Evolutionary conservation across 2,888 invertebrate species (phyloP), one percentile per base, ranked within the genome.

Genomic region (Tachina grossa): DNA sequence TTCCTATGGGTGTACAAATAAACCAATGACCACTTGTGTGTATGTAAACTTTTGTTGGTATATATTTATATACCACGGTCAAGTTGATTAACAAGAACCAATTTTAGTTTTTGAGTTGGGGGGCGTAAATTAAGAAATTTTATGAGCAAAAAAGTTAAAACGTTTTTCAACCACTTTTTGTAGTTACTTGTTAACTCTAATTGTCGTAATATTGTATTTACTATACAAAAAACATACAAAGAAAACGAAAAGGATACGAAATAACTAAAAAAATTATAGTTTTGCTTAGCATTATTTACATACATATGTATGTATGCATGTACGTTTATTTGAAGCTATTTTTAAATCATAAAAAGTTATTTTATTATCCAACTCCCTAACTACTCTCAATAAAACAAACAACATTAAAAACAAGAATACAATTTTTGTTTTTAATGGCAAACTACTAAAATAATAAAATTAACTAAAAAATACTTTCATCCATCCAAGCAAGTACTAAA

Each of bases 41-140:
- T 45, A 19, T 41, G 31, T 31, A 31, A 31, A 31, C 31, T 31
- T 31, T 6, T 31, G 31, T 31, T 31, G 5, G 31, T 31, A 31
- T 31, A 31, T 31, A 31, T 31, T 31, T 31, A 76, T 55, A 53
- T 43, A 31, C 43, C 45, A 75, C 22, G 45, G 63, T 69, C 63
- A 71, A 63, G 76, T 76, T 76, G 65, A 77, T 66, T 77, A 72
- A 72, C 53, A 82, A 71, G 69, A 82, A 76, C 75, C 55, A 71
- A 41, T 75, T 43, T 31, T 31, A 31, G 31, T 31, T 69, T 61
- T 31, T 22, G 45, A 47, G 75, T 45, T 55, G 63, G 59, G 75
- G 75, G 61, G 49, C 47, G 75, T 76, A 76, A 69, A 82, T 82
- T 59, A 76, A 63, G 63, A 69, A 71, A 82, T 75, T 82, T 82